Evolutionary conservation across 1,140 invertebrate species (phyloP), one percentile per base, ranked within the genome.

Genomic region (Brachionus plicatilis): DNA sequence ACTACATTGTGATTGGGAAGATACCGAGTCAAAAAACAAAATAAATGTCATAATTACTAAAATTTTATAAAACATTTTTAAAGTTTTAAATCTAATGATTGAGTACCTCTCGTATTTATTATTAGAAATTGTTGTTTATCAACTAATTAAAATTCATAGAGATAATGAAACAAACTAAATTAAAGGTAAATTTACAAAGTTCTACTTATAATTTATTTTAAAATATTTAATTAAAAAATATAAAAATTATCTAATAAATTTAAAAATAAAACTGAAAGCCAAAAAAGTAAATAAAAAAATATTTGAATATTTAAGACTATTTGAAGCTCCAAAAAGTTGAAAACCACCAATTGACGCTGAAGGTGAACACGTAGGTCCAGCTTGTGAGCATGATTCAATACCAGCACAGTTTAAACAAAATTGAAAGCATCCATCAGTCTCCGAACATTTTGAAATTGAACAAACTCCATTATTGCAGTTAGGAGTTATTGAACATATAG

Each of bases 401-500:
- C 76, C 56, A 37, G 50, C 76, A 20, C 76, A 80, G 20, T 60
- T 56, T 24, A 80, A 41, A 11, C 76, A 80, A 43, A 60, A 80
- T 56, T 65, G 12, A 65, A 60, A 80, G 11, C 76, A 80, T n/a
- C 47, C 50, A 65, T 65, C 45, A 17, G 27, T 17, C 33, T 80
- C 76, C 7, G 76, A 29, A 65, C 76, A 80, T 12, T 65, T 80
- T 17, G 76, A 60, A 50, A 80, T 60, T 20, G 27, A 65, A 65
- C 76, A 80, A 29, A 60, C 41, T 14, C 76, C 76, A 60, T 17
- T 60, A 56, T 60, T 65, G 20, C 76, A 80, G 43, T 43, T 56
- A n/a, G 76, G 76, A 20, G 47, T 65, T n/a, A 37, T 80, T n/a
- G 76, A 43, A 65, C 79, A 82, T 66, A 68, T 82, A 11, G 79